Percentiles rank a stretch among this genome's conserved stretches.
Evolutionary conservation across 2,888 invertebrate genomes (phyloP).

Genomic region (Conchocele bisecta): DNA sequence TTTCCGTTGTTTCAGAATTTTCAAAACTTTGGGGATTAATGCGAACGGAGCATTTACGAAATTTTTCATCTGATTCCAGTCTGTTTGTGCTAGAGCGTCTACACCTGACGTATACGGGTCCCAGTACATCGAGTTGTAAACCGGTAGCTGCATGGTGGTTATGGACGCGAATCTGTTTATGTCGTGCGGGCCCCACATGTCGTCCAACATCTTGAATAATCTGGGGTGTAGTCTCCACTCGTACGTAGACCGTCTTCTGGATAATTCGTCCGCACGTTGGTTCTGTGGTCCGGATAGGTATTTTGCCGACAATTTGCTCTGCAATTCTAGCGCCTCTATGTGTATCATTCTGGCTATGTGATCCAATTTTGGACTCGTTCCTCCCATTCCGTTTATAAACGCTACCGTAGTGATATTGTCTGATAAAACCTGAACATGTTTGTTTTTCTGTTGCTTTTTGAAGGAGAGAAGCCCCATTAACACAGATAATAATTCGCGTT

Average conservation of each 20-base stretch:
- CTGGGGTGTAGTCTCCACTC: constrained; percentile 28
- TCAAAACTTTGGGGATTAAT: constrained; percentile 18
- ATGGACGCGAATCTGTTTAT: constrained; percentile 27
- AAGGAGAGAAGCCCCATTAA: constrained; percentile 18
- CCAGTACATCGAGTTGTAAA: constrained; percentile 14
- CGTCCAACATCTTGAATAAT: constrained; percentile 16
- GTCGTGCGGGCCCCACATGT: constrained; percentile 25
- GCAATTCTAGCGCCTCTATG: constrained; percentile 7
- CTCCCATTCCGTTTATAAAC: constrained; percentile 10
- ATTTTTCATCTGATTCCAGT: constrained; percentile 25
- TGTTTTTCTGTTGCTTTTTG: neutral
- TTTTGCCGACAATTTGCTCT: neutral
- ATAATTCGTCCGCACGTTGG: constrained; percentile 15
- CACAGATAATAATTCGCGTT: constrained; percentile 15
- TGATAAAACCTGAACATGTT: constrained; percentile 14
- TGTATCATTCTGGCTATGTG: constrained; percentile 8
- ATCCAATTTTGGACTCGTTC: neutral
- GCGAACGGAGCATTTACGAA: constrained; percentile 32
- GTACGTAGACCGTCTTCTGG: constrained; percentile 7
- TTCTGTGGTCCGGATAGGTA: constrained; percentile 15
- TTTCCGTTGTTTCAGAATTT: neutral
- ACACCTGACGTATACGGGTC: constrained; percentile 23
- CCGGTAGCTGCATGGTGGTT: neutral
- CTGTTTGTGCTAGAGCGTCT: constrained; percentile 23
- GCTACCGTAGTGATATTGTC: constrained; percentile 22